Conservation (phyloP, 2,113 vertebrate species). For the Strix aluco region DNA sequence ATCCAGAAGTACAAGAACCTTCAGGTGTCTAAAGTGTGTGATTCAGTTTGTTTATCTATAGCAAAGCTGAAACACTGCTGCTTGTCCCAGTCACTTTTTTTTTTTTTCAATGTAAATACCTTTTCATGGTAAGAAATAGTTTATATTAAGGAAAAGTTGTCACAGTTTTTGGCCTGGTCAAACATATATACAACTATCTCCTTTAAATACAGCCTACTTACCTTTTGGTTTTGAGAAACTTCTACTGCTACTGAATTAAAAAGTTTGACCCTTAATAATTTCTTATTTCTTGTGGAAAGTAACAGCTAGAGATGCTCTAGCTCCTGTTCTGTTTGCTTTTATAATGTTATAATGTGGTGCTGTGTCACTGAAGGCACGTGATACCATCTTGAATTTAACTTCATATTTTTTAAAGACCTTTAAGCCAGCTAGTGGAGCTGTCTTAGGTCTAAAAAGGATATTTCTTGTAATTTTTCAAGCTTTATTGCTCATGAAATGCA, state of each 20-base stretch:
- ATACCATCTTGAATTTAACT: not conserved
- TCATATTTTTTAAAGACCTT: not conserved
- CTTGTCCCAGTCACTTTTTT: not conserved
- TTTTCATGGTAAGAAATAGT: not conserved
- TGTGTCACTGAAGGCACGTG: not conserved
- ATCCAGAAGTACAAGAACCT: not conserved
- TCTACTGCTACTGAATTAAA: not conserved
- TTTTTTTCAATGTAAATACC: not conserved
- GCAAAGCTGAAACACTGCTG: not conserved
- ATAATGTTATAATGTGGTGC: not conserved
- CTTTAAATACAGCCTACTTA: not conserved
- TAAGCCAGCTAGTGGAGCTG: not conserved
- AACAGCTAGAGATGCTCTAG: not conserved
- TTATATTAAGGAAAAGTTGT: not conserved
- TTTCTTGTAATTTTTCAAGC: not conserved
- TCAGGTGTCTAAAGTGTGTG: not conserved
- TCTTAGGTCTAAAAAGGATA: not conserved
- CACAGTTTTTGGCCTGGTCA: not conserved
- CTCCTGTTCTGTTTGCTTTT: not conserved
- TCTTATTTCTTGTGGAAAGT: not conserved
- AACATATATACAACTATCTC: not conserved
- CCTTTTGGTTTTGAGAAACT: not conserved
- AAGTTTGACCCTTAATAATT: not conserved
- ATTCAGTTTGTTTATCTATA: not conserved
- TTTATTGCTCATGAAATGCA: not conserved